Percentiles rank a stretch among this genome's conserved stretches.
Evolutionary conservation across 2,888 invertebrate genomes (phyloP).

Genomic region (Oegoconia quadripuncta): DNA sequence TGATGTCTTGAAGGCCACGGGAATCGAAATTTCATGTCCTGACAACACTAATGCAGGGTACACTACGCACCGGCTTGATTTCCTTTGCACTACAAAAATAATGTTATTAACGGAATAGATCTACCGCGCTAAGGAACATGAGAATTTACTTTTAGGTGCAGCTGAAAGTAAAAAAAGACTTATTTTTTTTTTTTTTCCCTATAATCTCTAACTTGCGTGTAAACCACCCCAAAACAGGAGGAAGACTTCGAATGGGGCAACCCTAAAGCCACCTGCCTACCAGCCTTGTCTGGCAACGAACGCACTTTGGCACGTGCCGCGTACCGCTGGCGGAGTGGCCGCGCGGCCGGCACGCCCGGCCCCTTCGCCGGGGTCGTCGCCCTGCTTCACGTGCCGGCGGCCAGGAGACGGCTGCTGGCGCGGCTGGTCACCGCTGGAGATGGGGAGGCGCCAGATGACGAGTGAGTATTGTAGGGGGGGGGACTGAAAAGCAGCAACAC

Average conservation of each 20-base stretch:
- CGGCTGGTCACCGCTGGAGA: conserved; percentile 89
- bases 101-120: too few species aligned
- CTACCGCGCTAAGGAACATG: too few species aligned
- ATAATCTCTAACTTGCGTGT: too few species aligned
- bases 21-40: too few species aligned
- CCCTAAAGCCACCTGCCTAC: conserved; percentile 77
- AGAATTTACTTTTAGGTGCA: too few species aligned
- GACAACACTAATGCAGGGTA: too few species aligned
- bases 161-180: too few species aligned
- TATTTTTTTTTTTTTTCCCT: too few species aligned
- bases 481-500: background rate
- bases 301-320: conserved; percentile 79
- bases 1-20: too few species aligned
- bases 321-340: conserved; percentile 83
- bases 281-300: conserved; percentile 64
- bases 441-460: conserved; percentile 81
- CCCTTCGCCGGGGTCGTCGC: conserved; percentile 76
- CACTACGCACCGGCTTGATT: too few species aligned
- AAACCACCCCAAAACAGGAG: too few species aligned
- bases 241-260: conserved; percentile 93
- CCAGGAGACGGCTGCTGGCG: conserved; percentile 80
- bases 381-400: conserved; percentile 79
- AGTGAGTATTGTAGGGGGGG: conserved; percentile 52
- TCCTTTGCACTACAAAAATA: too few species aligned
- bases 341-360: conserved; percentile 63